Conservation (phyloP, 2,113 vertebrate genomes). For the Microtus oregoni region DNA sequence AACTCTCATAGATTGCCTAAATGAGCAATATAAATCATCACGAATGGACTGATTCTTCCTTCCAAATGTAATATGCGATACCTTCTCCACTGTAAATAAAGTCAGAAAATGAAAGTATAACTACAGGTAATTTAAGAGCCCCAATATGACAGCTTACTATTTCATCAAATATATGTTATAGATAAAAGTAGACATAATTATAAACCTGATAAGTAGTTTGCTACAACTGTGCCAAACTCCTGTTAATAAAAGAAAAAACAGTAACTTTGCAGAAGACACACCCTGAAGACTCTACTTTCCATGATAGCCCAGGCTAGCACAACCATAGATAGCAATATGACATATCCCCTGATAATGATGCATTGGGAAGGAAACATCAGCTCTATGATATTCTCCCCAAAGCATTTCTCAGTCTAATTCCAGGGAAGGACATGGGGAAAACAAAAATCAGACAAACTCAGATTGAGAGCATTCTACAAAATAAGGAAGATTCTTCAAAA, state of each 20-base stretch:
- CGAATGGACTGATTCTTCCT: neutral
- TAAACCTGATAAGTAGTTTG: constrained; percentile 15
- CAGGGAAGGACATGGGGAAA: no score
- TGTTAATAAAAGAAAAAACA: neutral
- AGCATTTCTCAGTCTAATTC: neutral
- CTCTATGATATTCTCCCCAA: neutral
- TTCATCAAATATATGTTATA: neutral
- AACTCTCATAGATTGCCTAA: neutral
- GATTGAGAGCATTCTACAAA: constrained; percentile 3
- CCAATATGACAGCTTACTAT: neutral
- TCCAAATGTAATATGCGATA: neutral
- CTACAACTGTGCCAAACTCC: constrained; percentile 1
- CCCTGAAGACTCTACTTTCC: neutral
- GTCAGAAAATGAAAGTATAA: neutral
- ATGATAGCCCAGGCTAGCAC: neutral
- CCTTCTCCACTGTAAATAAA: neutral
- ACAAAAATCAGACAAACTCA: neutral
- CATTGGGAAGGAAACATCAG: neutral
- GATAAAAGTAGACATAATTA: constrained; percentile 19
- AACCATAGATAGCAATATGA: neutral
- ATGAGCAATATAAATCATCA: constrained; percentile 16
- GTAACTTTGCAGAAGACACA: neutral
- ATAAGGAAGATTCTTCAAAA: neutral
- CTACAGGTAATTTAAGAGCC: neutral
- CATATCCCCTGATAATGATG: neutral